Evolutionary conservation across 2,888 invertebrate species (phyloP).

Genomic region (Zele albiditarsus): DNA sequence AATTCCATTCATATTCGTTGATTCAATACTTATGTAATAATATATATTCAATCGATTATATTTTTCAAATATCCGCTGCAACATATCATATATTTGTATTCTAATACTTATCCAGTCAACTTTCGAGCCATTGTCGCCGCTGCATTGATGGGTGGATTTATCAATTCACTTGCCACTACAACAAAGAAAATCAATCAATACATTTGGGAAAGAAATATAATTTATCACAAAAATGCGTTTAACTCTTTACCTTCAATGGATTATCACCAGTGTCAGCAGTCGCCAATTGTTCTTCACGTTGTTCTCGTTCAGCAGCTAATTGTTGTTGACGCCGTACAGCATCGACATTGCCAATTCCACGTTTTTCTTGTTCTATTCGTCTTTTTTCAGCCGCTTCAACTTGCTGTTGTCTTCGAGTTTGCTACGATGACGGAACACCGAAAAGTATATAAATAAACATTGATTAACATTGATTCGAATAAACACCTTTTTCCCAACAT

Average conservation of each 20-base stretch:
- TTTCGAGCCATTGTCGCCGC: neutral
- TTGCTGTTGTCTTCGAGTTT: conserved; percentile 79
- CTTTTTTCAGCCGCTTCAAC: conserved; percentile 82
- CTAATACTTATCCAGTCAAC: neutral
- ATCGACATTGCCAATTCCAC: conserved; percentile 80
- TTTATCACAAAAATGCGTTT: neutral
- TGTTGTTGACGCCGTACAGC: conserved; percentile 77
- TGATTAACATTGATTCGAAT: too few species aligned
- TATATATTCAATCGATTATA: conserved; percentile 17
- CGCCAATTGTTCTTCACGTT: conserved; percentile 74
- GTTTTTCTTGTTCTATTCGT: conserved; percentile 76
- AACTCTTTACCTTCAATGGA: conserved; percentile 57
- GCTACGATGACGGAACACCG: conserved; percentile 70
- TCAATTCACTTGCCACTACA: conserved; percentile 44
- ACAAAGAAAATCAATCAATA: conserved; percentile 10
- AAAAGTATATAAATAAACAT: neutral
- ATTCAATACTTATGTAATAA: conserved; percentile 17
- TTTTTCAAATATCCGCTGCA: neutral
- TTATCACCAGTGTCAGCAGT: conserved; percentile 54
- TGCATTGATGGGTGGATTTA: neutral
- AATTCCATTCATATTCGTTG: neutral
- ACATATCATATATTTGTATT: neutral
- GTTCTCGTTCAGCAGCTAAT: conserved; percentile 76
- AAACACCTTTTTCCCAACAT: neutral
- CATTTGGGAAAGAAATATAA: neutral